Percentiles rank a stretch among this genome's conserved stretches.
Conservation (phyloP, 2,113 vertebrate genomes). For the Pyxicephalus adspersus region DNA sequence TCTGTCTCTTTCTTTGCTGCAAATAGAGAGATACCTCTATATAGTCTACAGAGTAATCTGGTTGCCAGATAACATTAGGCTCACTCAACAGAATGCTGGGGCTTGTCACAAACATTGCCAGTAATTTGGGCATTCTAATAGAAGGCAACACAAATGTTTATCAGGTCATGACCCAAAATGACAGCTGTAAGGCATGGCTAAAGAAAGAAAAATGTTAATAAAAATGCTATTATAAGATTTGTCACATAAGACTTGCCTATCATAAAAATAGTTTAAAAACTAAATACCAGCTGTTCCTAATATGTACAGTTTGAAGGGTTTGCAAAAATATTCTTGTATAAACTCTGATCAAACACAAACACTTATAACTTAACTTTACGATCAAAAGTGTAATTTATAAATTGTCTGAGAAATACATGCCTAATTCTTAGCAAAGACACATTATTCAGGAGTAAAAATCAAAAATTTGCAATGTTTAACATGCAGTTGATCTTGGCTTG, state of each 20-base stretch:
- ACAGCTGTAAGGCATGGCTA: not conserved
- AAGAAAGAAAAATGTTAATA: not conserved
- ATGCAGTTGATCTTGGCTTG: no score
- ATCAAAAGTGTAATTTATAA: no score
- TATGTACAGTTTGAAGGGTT: no score
- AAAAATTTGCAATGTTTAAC: no score
- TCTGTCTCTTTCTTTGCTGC: slow-evolving; percentile 42
- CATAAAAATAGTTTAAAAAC: no score
- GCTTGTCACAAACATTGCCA: not conserved
- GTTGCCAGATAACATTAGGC: not conserved
- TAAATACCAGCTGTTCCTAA: no score
- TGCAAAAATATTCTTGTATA: no score
- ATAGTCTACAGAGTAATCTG: slow-evolving; percentile 11
- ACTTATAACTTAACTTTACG: no score
- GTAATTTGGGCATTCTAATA: slow-evolving; percentile 2
- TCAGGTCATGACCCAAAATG: not conserved
- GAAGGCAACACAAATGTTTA: not conserved
- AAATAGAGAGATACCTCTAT: slow-evolving; percentile 22
- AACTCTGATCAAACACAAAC: no score
- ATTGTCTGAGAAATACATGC: no score
- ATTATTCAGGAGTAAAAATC: no score
- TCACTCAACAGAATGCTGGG: slow-evolving; percentile 34
- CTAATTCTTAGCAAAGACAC: no score
- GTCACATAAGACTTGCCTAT: not conserved
- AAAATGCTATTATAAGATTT: not conserved